Conservation (phyloP, 2,113 vertebrate genomes). For the Lycocorax pyrrhopterus region DNA sequence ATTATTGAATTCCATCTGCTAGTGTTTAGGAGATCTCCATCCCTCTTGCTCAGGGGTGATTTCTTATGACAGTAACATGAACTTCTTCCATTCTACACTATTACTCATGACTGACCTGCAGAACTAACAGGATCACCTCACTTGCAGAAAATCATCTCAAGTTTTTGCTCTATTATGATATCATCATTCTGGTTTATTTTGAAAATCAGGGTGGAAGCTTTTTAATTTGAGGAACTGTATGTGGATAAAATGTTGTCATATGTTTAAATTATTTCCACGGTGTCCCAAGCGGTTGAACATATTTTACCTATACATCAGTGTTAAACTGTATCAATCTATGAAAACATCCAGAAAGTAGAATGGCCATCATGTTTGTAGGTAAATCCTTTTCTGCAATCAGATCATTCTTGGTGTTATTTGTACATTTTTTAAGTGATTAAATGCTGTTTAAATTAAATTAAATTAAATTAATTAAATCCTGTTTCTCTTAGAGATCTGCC, state of each 20-base stretch:
- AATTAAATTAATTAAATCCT: not conserved
- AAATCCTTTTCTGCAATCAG: not conserved
- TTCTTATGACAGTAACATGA: not conserved
- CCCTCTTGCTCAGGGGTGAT: not conserved
- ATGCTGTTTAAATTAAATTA: no score
- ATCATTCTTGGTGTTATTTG: not conserved
- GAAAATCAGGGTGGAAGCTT: not conserved
- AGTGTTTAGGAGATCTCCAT: not conserved
- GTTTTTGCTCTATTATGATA: not conserved
- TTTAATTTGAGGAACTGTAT: not conserved
- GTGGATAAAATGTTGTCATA: not conserved
- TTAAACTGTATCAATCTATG: not conserved
- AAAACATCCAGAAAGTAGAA: not conserved
- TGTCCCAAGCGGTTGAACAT: not conserved
- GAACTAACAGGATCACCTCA: not conserved
- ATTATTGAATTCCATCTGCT: not conserved
- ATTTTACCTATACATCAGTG: not conserved
- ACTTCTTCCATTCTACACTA: not conserved
- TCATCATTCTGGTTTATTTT: not conserved
- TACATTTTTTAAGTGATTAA: not conserved
- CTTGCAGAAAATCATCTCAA: not conserved
- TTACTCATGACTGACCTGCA: not conserved
- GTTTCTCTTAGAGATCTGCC: not conserved
- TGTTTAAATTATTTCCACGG: not conserved
- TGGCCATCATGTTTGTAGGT: not conserved